Conservation (phyloP, 2,888 invertebrate genomes). For the Lasioglossum malachurum region DNA sequence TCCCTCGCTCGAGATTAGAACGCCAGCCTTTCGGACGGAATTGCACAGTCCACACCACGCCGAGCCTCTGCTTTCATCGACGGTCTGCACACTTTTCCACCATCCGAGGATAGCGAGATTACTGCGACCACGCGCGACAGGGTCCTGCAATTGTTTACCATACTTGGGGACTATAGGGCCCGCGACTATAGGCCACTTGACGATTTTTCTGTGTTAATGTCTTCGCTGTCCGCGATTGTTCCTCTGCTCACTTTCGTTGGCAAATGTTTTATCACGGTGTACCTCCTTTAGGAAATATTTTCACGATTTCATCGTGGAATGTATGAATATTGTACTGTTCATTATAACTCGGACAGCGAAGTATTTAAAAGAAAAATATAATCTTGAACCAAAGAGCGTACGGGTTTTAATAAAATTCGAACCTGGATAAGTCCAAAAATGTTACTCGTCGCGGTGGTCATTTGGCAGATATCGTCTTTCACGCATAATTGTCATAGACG, state of each 20-base stretch:
- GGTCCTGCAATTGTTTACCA: neutral
- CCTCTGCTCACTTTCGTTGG: too few relatives aligned
- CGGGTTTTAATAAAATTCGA: too few relatives aligned
- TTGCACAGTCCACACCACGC: slow-evolving; percentile 1
- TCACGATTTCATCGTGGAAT: too few relatives aligned
- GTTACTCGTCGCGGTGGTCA: neutral
- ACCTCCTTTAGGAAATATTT: too few relatives aligned
- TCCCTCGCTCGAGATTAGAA: slow-evolving; percentile 42
- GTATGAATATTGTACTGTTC: too few relatives aligned
- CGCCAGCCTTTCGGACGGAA: slow-evolving; percentile 20
- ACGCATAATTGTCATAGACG: too few relatives aligned
- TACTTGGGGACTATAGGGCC: neutral
- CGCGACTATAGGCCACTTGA: neutral
- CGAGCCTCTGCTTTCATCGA: neutral
- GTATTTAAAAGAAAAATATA: too few relatives aligned
- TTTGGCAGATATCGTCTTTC: too few relatives aligned
- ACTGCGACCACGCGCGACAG: neutral
- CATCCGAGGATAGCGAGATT: neutral
- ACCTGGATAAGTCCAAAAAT: neutral
- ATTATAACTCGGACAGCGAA: too few relatives aligned
- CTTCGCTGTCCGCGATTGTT: too few relatives aligned
- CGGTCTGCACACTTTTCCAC: slow-evolving; percentile 15
- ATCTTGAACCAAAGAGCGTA: too few relatives aligned
- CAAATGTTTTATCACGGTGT: too few relatives aligned
- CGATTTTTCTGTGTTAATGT: neutral